Evolutionary conservation across 2,797 vertebrate genomes (phyloP).

Genomic region (Silurus lanzhouensis): DNA sequence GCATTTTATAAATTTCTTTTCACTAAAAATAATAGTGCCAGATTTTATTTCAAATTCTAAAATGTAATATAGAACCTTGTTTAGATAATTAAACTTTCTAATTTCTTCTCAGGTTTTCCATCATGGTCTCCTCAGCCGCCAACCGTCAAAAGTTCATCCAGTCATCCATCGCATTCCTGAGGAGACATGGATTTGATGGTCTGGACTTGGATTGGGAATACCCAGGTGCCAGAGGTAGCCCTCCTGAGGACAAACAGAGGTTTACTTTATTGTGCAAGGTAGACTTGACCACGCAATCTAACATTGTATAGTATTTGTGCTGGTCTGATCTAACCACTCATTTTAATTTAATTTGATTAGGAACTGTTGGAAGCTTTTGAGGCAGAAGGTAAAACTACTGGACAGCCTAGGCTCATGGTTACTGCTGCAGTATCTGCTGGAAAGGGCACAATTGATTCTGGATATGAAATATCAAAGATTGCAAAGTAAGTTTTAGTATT

Average conservation of each 20-base stretch:
- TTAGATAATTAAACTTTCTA: background rate
- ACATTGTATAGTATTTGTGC: background rate
- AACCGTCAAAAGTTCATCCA: constrained; percentile 70
- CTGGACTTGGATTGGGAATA: constrained; percentile 78
- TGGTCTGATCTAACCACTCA: background rate
- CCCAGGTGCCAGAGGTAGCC: constrained; percentile 64
- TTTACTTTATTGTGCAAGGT: constrained; percentile 76
- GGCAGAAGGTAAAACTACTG: constrained; percentile 63
- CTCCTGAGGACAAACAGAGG: constrained; percentile 65
- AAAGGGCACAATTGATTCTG: constrained; percentile 68
- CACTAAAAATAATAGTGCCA: background rate
- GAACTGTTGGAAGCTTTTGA: constrained; percentile 70
- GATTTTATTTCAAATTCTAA: background rate
- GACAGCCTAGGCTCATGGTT: constrained; percentile 69
- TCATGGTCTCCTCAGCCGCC: constrained; percentile 65
- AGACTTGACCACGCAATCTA: background rate
- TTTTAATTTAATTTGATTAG: constrained; percentile 56
- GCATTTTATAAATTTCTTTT: constrained; percentile 11
- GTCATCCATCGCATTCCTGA: constrained; percentile 71
- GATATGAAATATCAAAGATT: constrained; percentile 75
- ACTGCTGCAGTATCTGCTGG: constrained; percentile 74
- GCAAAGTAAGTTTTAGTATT: constrained; percentile 67
- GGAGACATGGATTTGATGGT: constrained; percentile 73
- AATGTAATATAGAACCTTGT: background rate
- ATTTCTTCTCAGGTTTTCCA: constrained; percentile 70